These are phyloP conservation scores for Macaca mulatta DNA, from an alignment of 2,113 vertebrate species.

Conservation along the genomic window DNA sequence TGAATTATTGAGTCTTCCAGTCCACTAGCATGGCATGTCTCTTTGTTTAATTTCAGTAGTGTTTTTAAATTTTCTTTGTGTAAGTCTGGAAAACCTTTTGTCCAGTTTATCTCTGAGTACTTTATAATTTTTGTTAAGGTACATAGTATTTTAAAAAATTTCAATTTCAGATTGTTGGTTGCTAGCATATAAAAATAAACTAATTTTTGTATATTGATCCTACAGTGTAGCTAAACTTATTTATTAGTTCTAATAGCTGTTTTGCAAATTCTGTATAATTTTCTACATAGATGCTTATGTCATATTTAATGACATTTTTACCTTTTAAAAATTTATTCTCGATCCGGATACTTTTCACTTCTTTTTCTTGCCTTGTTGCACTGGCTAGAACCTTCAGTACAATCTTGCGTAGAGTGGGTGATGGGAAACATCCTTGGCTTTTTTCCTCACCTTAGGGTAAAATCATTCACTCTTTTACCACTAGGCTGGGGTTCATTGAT, in stretches of 20 bases:
- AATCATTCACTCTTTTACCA: background rate
- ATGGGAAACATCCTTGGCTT: background rate
- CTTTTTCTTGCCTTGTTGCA: background rate
- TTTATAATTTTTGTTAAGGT: background rate
- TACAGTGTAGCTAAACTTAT: background rate
- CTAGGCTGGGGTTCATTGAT: background rate
- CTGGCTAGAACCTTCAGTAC: background rate
- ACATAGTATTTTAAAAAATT: background rate
- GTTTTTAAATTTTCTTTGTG: background rate
- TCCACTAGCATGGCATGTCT: background rate
- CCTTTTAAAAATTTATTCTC: background rate
- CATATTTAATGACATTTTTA: background rate
- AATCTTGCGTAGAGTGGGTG: background rate
- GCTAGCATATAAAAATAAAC: background rate
- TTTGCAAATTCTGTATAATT: background rate
- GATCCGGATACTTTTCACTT: background rate
- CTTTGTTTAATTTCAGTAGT: background rate
- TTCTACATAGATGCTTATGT: background rate
- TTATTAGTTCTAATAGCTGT: background rate
- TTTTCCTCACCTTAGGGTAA: background rate
- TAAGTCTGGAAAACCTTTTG: background rate
- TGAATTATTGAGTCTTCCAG: slow-evolving; percentile 15
- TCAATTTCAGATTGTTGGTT: background rate
- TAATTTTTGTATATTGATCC: background rate
- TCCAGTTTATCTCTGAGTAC: background rate